phyloP scores from a whole-genome alignment of 2,888 invertebrate species.

The Cephus spinipes region DNA sequence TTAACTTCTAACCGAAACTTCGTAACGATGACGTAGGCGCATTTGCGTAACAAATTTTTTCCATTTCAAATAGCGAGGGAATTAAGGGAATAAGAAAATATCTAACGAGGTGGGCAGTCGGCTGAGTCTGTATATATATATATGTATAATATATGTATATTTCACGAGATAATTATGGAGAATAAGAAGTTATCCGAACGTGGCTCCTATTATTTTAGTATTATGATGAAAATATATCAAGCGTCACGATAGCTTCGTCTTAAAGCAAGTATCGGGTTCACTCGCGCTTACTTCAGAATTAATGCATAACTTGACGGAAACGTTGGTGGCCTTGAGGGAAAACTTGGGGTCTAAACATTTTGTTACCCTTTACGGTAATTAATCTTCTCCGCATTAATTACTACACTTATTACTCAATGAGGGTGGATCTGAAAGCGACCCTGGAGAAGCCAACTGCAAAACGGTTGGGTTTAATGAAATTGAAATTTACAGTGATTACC shows the following conservation, averaged over 20 bases:
- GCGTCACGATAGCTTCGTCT: neutral
- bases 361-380: conserved; percentile 44
- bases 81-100: neutral
- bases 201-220: neutral
- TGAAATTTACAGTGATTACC: neutral
- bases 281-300: neutral
- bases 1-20: neutral
- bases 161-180: neutral
- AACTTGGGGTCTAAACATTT: conserved; percentile 36
- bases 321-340: conserved; percentile 24
- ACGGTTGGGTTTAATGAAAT: neutral
- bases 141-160: too few species aligned
- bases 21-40: neutral
- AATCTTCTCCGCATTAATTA: conserved; percentile 46
- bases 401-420: conserved; percentile 30
- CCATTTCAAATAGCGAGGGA: neutral
- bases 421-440: neutral
- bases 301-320: conserved; percentile 41
- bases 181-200: neutral
- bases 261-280: neutral
- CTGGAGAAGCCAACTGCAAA: neutral
- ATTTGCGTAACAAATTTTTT: neutral
- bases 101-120: neutral
- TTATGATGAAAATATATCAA: neutral
- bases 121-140: neutral